Evolutionary conservation across 2,113 vertebrate species (phyloP).

Genomic region (Danionella cerebrum): DNA sequence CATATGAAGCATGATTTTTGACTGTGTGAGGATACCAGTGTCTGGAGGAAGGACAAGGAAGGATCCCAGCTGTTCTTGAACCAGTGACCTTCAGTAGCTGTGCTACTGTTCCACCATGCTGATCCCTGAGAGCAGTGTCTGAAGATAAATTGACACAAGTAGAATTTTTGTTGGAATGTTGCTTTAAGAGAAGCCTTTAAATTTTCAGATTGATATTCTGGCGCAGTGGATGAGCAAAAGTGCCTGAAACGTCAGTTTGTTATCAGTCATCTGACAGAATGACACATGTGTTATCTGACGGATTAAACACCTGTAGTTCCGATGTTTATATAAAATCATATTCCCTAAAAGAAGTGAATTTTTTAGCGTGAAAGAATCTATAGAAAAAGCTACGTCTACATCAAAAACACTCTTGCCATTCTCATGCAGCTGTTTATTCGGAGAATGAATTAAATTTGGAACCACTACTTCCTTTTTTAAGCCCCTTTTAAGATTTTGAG

Average conservation of each 20-base stretch:
- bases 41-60: too few species aligned
- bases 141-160: too few species aligned
- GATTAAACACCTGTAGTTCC: background rate
- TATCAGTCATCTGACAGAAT: background rate
- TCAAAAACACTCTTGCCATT: background rate
- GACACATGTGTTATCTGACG: slow-evolving; percentile 1
- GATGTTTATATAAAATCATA: background rate
- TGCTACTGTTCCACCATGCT: too few species aligned
- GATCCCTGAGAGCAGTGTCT: too few species aligned
- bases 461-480: background rate
- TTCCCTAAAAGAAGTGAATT: background rate
- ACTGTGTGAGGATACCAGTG: too few species aligned
- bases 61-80: too few species aligned
- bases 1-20: too few species aligned
- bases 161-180: too few species aligned
- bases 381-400: background rate
- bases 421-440: background rate
- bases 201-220: background rate
- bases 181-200: background rate
- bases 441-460: background rate
- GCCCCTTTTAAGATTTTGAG: background rate
- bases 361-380: background rate
- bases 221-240: background rate
- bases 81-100: too few species aligned
- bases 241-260: background rate